Evolutionary conservation across 1,140 invertebrate genomes (phyloP).

Genomic region (Nylanderia fulva): DNA sequence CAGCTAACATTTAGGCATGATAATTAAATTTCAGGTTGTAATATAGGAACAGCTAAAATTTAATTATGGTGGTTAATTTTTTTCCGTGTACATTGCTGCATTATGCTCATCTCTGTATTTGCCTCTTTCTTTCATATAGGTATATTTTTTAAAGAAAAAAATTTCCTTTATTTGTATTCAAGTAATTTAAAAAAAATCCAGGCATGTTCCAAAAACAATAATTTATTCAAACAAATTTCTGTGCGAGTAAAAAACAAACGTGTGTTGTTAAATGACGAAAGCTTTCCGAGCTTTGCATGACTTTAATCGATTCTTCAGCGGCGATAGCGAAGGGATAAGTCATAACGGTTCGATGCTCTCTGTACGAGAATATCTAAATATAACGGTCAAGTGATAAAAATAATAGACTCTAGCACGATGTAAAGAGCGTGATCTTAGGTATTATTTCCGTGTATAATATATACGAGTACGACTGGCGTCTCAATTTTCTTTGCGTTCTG

Average conservation of each 20-base stretch:
- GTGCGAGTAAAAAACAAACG: neutral
- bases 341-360: constrained; percentile 44
- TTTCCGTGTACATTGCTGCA: too few species aligned
- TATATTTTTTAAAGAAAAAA: neutral
- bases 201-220: neutral
- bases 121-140: neutral
- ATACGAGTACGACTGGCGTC: neutral
- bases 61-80: too few species aligned
- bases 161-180: neutral
- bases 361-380: constrained; percentile 48
- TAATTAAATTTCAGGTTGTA: too few species aligned
- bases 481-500: neutral
- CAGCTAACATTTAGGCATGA: too few species aligned
- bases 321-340: constrained; percentile 1
- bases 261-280: neutral
- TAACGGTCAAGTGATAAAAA: constrained; percentile 44
- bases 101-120: neutral
- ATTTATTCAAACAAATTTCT: neutral
- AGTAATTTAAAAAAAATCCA: neutral
- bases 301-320: constrained; percentile 35
- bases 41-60: too few species aligned
- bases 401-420: constrained; percentile 38
- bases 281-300: neutral
- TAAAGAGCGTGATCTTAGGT: constrained; percentile 38
- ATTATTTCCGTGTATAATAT: neutral